phyloP scores from a whole-genome alignment of 2,888 invertebrate species.

The Lochmaea capreae region DNA sequence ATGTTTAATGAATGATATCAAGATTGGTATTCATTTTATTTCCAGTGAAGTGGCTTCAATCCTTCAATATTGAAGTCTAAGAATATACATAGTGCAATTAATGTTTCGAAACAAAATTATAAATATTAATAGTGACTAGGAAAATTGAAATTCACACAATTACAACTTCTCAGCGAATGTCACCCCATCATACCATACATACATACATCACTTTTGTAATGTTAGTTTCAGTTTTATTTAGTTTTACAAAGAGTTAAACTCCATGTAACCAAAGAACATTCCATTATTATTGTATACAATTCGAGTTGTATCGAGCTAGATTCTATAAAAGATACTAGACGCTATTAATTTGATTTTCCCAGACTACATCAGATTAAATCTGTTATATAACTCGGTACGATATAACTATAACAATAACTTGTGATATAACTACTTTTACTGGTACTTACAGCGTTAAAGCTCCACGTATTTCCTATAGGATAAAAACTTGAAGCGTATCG shows the following conservation, averaged over 20 bases:
- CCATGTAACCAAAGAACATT: too few species aligned
- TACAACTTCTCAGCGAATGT: too few species aligned
- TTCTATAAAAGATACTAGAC: not conserved
- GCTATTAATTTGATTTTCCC: not conserved
- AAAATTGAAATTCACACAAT: too few species aligned
- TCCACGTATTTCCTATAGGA: not conserved
- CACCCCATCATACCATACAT: too few species aligned
- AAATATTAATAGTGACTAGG: too few species aligned
- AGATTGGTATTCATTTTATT: not conserved
- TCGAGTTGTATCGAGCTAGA: not conserved
- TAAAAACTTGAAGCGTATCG: not conserved
- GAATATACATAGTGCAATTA: not conserved
- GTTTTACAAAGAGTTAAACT: too few species aligned
- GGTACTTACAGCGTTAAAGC: not conserved
- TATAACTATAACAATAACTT: not conserved
- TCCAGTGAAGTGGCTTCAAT: not conserved
- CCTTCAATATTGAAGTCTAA: too few species aligned
- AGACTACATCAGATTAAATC: not conserved
- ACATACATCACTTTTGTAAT: too few species aligned
- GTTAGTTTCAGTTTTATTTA: too few species aligned
- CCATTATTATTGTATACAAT: too few species aligned
- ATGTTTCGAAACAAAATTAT: not conserved
- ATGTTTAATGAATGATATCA: constrained; percentile 5
- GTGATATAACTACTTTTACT: not conserved
- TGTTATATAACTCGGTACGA: not conserved